Conservation (phyloP, 2,888 invertebrate species). For the Saturnia japonica region DNA sequence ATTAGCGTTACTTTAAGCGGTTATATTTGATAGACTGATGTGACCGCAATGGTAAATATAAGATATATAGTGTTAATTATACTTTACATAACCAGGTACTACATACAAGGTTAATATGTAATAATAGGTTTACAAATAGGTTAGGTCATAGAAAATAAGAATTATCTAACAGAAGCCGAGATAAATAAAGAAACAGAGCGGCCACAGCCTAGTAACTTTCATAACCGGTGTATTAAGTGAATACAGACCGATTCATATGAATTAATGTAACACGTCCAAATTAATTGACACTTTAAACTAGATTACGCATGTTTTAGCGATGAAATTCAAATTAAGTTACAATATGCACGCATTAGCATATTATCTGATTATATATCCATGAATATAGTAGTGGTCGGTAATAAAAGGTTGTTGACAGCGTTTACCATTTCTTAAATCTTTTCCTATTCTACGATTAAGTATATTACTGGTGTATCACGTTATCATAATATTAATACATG, state of each 20-base stretch:
- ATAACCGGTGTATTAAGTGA: slow-evolving; percentile 5
- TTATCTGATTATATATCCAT: slow-evolving; percentile 5
- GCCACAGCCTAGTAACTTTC: neutral
- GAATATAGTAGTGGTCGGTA: neutral
- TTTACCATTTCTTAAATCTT: neutral
- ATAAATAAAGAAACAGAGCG: slow-evolving; percentile 1
- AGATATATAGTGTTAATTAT: no score
- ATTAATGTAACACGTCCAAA: slow-evolving; percentile 17
- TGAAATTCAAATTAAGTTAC: slow-evolving; percentile 9
- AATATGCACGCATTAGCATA: slow-evolving; percentile 12
- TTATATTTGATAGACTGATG: no score
- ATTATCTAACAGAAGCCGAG: no score
- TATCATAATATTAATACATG: no score
- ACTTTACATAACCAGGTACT: no score
- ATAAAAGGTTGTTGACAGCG: neutral
- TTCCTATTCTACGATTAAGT: neutral
- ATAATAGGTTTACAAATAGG: no score
- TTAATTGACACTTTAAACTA: slow-evolving; percentile 20
- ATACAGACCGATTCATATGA: neutral
- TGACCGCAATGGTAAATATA: no score
- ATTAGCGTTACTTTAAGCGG: no score
- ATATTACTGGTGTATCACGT: no score
- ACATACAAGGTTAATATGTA: no score
- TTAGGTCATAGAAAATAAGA: no score
- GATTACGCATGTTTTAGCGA: slow-evolving; percentile 3